Conservation (phyloP, 2,797 vertebrate species). For the Squalus acanthias region DNA sequence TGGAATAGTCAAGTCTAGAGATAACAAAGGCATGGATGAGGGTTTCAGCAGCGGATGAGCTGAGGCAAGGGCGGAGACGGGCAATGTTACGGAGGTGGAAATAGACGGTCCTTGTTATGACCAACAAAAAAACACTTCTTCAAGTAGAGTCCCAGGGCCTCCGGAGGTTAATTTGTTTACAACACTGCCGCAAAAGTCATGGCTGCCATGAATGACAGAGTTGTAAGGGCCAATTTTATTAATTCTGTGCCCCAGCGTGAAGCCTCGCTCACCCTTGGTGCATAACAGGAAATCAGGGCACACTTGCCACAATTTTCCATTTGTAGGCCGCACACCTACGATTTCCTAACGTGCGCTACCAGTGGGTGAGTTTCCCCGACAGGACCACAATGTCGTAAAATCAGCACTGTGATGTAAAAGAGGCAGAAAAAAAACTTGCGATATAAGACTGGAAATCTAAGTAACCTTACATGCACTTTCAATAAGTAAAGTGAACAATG, state of each 20-base stretch:
- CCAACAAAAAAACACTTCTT: not conserved
- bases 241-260: not conserved
- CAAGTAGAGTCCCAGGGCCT: not conserved
- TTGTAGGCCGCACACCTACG: not conserved
- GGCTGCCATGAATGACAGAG: not conserved
- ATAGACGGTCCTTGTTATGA: too few relatives aligned
- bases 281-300: not conserved
- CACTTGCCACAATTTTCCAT: not conserved
- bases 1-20: too few relatives aligned
- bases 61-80: too few relatives aligned
- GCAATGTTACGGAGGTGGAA: too few relatives aligned
- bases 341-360: not conserved
- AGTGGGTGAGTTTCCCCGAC: not conserved
- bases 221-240: not conserved
- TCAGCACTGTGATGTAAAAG: not conserved
- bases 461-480: not conserved
- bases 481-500: not conserved
- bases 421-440: not conserved
- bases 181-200: not conserved
- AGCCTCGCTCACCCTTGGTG: not conserved
- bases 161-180: not conserved
- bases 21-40: too few relatives aligned
- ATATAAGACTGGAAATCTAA: not conserved
- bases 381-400: not conserved
- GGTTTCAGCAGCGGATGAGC: too few relatives aligned